These are phyloP conservation scores for Pseudopipra pipra DNA, from an alignment of 2,113 vertebrate species.

Conservation along the genomic window DNA sequence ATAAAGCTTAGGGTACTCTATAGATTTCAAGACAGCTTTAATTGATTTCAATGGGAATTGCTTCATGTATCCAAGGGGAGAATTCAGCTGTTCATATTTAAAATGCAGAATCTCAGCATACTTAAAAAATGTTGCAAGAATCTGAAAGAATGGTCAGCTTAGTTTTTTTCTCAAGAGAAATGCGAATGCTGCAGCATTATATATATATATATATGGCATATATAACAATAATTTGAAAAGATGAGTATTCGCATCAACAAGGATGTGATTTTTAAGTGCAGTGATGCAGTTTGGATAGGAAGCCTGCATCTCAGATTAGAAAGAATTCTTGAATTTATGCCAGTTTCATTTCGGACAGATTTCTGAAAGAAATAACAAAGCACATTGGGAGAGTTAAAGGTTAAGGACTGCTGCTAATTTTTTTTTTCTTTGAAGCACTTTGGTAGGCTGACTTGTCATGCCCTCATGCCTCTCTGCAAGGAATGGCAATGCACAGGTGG, in stretches of 20 bases:
- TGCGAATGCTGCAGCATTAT: background rate
- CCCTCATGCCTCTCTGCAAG: background rate
- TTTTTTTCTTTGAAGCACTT: background rate
- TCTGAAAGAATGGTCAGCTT: background rate
- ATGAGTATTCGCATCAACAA: background rate
- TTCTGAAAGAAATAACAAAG: background rate
- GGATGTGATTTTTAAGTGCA: background rate
- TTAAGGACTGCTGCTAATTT: background rate
- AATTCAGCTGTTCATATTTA: conserved; percentile 21
- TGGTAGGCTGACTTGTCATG: background rate
- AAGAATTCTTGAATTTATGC: background rate
- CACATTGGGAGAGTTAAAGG: fast-evolving
- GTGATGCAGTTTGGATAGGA: background rate
- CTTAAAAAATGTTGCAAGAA: background rate
- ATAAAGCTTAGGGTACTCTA: background rate
- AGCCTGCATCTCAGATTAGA: background rate
- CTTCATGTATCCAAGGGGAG: background rate
- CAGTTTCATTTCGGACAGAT: background rate
- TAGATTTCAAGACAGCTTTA: conserved; percentile 38
- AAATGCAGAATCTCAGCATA: background rate
- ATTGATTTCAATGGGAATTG: conserved; percentile 65
- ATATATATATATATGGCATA: background rate
- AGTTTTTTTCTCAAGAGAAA: background rate
- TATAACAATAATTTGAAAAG: background rate
- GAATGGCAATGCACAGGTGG: background rate